Evolutionary conservation across 2,113 vertebrate species (phyloP), one percentile per base, ranked within the genome.

Genomic region (Chelonoidis abingdonii): DNA sequence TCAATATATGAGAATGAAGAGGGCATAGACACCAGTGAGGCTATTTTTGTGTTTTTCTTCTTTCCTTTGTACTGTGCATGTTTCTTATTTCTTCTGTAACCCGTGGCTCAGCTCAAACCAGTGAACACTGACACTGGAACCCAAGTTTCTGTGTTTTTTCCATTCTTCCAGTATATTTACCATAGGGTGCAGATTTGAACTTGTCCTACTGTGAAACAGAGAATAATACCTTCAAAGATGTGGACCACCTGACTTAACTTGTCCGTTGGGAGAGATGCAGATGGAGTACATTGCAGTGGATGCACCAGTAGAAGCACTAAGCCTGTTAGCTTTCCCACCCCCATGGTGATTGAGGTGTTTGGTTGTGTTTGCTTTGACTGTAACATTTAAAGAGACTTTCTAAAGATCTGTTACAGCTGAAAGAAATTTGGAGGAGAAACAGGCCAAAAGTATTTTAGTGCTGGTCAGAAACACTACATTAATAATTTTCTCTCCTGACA

Each of bases 31-130:
- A 85, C 87, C 95, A 95, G 92, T 89, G 56, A 0, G 0, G 92
- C 90, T 65, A 91, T 94, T 92, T 89, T 95, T 88, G 94, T 89
- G 92, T 96, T 96, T 95, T 94, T 92, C 95, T 57, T 52, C 41
- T 24, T 19, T 2, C 4, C 59, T 25, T 25, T 85, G 86, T 89
- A 92, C 80, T 35, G 21, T 2, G 2, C 78, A 52, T 14, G 79
- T 38, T 91, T 80, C 87, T 87, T 91, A 2, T 80, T 86, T 75
- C 86, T n/a, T 1, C 81, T 59, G 50, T 75, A 81, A 57, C 0
- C 72, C 14, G 62, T 41, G n/a, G 83, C 93, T 78, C 91, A 10
- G 84, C 0, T 56, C n/a, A 79, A 44, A 0, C 7, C 83, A n/a
- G 85, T 5, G 41, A 93, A 1, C 38, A 2, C 6, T 0, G 0